phyloP scores from a whole-genome alignment of 2,888 invertebrate genomes.

The Tribolium freemani region DNA sequence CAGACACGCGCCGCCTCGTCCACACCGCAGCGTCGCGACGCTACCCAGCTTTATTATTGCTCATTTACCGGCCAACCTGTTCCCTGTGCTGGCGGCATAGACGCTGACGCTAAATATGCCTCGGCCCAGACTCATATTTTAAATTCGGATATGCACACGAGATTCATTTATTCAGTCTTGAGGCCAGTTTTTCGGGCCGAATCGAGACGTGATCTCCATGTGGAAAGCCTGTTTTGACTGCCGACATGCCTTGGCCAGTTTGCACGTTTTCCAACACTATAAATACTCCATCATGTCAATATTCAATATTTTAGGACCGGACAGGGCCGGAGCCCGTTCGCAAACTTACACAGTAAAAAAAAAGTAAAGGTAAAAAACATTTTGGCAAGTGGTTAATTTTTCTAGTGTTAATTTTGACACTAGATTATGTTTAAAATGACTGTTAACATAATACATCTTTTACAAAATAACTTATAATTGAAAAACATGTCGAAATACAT shows the following conservation, averaged over 20 bases:
- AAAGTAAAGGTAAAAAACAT: too few species aligned
- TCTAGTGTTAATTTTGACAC: too few species aligned
- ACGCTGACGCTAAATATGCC: slow-evolving; percentile 27
- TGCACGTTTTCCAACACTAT: slow-evolving; percentile 20
- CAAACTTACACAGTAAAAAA: too few species aligned
- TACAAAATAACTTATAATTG: too few species aligned
- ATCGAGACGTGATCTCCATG: slow-evolving; percentile 9
- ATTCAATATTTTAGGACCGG: slow-evolving; percentile 31
- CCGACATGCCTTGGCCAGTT: slow-evolving; percentile 3
- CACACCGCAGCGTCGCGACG: slow-evolving; percentile 59
- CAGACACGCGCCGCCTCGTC: slow-evolving; percentile 68
- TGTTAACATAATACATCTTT: too few species aligned
- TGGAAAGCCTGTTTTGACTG: slow-evolving; percentile 11
- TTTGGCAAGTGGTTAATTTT: too few species aligned
- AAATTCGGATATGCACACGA: slow-evolving; percentile 32
- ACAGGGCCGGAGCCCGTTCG: slow-evolving; percentile 10
- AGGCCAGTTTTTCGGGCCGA: slow-evolving; percentile 14
- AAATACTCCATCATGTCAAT: slow-evolving; percentile 33
- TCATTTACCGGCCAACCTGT: slow-evolving; percentile 65
- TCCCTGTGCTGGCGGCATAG: slow-evolving; percentile 45
- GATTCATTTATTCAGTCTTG: slow-evolving; percentile 30
- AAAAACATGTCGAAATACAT: too few species aligned
- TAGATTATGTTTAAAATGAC: too few species aligned
- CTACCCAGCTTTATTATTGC: slow-evolving; percentile 64
- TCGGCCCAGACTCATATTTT: slow-evolving; percentile 37